Evolutionary conservation across 2,797 vertebrate genomes (phyloP), one percentile per base, ranked within the genome.

Genomic region (Falco biarmicus): DNA sequence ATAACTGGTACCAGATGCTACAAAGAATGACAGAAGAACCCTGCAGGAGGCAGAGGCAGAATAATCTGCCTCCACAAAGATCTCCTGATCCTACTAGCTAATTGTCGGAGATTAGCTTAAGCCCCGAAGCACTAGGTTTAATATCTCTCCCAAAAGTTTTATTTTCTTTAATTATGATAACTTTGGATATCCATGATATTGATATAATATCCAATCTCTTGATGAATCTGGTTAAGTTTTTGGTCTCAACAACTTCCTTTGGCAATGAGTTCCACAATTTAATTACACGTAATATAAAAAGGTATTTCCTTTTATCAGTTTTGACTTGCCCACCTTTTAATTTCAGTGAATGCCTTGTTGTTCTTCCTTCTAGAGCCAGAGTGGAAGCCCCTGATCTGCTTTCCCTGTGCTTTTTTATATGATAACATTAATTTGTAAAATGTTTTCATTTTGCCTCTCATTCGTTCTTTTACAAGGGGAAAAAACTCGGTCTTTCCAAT

Each of bases 161-260:
- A 94, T 96, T 96, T 96, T 93, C 86, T 95, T 95, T 97, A 97
- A 96, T 97, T 97, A 96, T 92, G 78, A 93, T 89, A 94, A 84
- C 91, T 85, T 82, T 96, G 93, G 64, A 92, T 94, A 95, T 92
- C 81, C 90, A 89, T 83, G 84, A 87, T 95, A 97, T 96, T 74
- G 96, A 95, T 96, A 95, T 95, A 95, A 90, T 92, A 95, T 89
- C 78, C 90, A 95, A 75, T 94, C 94, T 95, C 94, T 92, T 91
- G 84, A 93, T 79, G 65, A 96, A 93, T 93, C 92, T 95, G 79
- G 84, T 89, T 51, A 90, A 89, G 61, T 34, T 94, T 93, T 96
- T 81, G 90, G 84, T 94, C 86, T 96, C 90, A 94, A 94, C 93
- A 89, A 95, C 92, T 96, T 97, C 92, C 93, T 95, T 85, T 96